These are phyloP conservation scores for Ornithoptera priamus DNA, from an alignment of 2,888 invertebrate genomes.

Conservation along the genomic window DNA sequence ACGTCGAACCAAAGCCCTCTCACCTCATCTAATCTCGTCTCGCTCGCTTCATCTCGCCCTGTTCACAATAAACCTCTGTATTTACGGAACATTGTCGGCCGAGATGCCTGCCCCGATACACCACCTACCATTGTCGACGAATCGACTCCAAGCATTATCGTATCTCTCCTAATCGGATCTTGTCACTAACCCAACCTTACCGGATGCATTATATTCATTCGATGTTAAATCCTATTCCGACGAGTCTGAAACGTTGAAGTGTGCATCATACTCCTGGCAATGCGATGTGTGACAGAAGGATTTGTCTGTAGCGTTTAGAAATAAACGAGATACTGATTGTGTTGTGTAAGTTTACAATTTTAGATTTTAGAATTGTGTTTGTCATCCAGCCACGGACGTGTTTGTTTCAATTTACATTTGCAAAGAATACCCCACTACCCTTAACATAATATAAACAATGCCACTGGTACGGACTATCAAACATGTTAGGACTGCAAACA, in stretches of 20 bases:
- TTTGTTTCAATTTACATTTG: conserved; percentile 42
- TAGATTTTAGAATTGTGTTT: conserved; percentile 53
- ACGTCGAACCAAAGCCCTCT: conserved; percentile 46
- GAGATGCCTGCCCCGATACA: conserved; percentile 58
- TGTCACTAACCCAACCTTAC: conserved; percentile 41
- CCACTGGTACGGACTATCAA: neutral
- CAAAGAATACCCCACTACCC: neutral
- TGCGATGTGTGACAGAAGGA: conserved; percentile 67
- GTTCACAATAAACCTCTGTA: conserved; percentile 61
- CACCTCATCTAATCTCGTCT: conserved; percentile 40
- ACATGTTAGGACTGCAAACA: neutral
- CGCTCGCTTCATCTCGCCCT: conserved; percentile 41
- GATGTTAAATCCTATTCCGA: conserved; percentile 41
- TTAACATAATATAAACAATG: neutral
- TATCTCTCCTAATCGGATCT: conserved; percentile 73
- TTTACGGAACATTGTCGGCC: conserved; percentile 63
- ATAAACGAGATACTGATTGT: conserved; percentile 74
- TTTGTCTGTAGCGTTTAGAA: conserved; percentile 72
- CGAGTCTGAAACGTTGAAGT: conserved; percentile 29
- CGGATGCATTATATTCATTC: conserved; percentile 17
- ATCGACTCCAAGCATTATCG: conserved; percentile 67
- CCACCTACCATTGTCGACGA: conserved; percentile 60
- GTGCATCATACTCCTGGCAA: conserved; percentile 38
- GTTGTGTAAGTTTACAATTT: conserved; percentile 67
- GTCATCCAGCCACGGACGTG: conserved; percentile 46